phyloP scores from a whole-genome alignment of 2,888 invertebrate species.

The Ophonus ardosiacus region DNA sequence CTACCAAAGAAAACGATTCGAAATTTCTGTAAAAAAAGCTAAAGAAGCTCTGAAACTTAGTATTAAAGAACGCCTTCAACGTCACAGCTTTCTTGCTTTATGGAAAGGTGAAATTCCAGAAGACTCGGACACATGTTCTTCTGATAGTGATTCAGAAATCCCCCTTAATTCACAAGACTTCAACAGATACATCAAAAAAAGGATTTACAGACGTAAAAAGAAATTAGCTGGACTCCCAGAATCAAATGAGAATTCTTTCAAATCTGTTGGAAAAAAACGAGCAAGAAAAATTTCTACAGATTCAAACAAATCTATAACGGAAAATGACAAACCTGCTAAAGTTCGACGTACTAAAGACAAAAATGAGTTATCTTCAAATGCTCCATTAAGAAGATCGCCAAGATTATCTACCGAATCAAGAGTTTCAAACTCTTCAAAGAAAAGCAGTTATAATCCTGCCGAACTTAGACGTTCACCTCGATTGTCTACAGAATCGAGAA shows the following conservation, averaged over 20 bases:
- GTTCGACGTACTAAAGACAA: no score
- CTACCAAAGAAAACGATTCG: conserved; percentile 73
- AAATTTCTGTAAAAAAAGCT: conserved; percentile 74
- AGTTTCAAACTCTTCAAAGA: background rate
- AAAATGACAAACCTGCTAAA: no score
- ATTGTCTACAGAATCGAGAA: background rate
- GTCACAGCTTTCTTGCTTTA: conserved; percentile 76
- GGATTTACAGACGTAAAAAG: background rate
- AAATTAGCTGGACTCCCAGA: background rate
- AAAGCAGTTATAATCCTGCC: background rate
- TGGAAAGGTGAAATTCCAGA: background rate
- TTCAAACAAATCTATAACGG: background rate
- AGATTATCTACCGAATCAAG: background rate
- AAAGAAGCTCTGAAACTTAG: conserved; percentile 74
- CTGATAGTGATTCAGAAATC: background rate
- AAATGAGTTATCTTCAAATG: background rate
- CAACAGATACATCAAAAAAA: background rate
- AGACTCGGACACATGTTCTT: background rate
- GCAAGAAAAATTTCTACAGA: background rate
- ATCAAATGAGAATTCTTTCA: background rate
- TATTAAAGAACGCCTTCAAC: conserved; percentile 73
- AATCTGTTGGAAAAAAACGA: background rate
- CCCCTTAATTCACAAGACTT: background rate
- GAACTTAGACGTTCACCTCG: background rate
- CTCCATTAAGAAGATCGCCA: background rate